Evolutionary conservation across 1,140 invertebrate genomes (phyloP).

Genomic region (Drosophila asahinai): DNA sequence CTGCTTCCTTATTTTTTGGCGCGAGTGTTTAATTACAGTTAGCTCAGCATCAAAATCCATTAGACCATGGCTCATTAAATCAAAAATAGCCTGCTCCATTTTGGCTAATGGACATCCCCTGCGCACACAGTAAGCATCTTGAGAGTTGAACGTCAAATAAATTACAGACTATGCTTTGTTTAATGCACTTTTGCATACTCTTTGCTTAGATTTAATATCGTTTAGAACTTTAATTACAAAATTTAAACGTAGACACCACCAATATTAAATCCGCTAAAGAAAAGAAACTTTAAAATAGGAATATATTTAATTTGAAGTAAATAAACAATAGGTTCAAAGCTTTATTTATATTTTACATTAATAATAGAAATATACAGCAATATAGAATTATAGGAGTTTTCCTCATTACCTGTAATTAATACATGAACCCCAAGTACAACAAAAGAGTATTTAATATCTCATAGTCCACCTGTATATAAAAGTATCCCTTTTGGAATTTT

Average conservation of each 20-base stretch:
- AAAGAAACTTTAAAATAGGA: no score
- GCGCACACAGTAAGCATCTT: slow-evolving; percentile 44
- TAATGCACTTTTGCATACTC: neutral
- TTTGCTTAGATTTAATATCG: neutral
- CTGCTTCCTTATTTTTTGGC: slow-evolving; percentile 27
- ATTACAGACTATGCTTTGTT: slow-evolving; percentile 46
- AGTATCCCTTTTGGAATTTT: slow-evolving; percentile 4
- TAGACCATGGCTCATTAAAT: slow-evolving; percentile 84
- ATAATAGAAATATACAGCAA: no score
- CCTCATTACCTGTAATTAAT: no score
- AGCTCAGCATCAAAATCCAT: slow-evolving; percentile 66
- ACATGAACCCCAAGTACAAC: no score
- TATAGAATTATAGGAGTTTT: neutral
- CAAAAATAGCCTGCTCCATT: slow-evolving; percentile 84
- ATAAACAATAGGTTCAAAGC: no score
- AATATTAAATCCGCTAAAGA: no score
- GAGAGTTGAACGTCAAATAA: slow-evolving; percentile 68
- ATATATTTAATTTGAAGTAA: no score
- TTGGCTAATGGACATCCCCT: slow-evolving; percentile 79
- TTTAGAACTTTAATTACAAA: no score
- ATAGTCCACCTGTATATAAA: neutral
- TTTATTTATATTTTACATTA: no score
- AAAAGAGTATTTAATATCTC: slow-evolving; percentile 13
- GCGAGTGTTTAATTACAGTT: slow-evolving; percentile 51
- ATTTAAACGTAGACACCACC: no score